Evolutionary conservation across 2,797 vertebrate genomes (phyloP), one percentile per base, ranked within the genome.

Genomic region (Tragopan temminckii): DNA sequence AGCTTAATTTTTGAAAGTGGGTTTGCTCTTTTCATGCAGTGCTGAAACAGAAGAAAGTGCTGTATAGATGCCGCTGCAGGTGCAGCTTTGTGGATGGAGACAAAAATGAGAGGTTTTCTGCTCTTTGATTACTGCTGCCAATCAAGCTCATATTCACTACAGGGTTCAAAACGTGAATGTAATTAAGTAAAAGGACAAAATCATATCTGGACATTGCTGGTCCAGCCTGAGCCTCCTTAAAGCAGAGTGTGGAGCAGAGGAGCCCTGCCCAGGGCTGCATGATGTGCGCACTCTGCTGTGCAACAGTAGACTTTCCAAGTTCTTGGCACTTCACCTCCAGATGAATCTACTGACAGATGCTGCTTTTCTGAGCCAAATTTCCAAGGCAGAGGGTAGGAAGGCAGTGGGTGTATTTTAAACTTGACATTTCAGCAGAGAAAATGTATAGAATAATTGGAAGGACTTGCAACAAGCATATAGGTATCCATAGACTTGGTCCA

Each of bases 1-100:
- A 64, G 82, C 16, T 81, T 23, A 40, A 46, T 85, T 93, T 90
- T 71, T 2, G 53, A 53, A 85, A 94, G 72, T 27, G 11, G 14
- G 4, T 85, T 92, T 89, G 10, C 82, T 92, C 85, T 84, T 89
- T 94, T 80, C 48, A 58, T 80, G 88, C 71, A 52, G 70, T 31
- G 27, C 52, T 93, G 58, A 67, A 94, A 74, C 24, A 21, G 29
- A 35, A 93, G 93, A 68, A 92, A 48, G 52, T 5, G 4, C 43
- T 66, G 21, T 10, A 68, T 2, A 64, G 64, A 68, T 53, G 69
- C 45, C 64, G 78, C 36, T 85, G 74, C 93, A 95, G 91, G 85
- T 95, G 92, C 84, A 92, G 79, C 90, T 94, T 95, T 95, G 86
- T 90, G 89, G 80, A 90, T 89, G 76, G 59, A 81, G 75, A 63